A percentile compares a stretch with the other conserved stretches of the same genome.
Evolutionary conservation across 2,797 vertebrate species (phyloP).

Genomic region (Hippoglossus hippoglossus): DNA sequence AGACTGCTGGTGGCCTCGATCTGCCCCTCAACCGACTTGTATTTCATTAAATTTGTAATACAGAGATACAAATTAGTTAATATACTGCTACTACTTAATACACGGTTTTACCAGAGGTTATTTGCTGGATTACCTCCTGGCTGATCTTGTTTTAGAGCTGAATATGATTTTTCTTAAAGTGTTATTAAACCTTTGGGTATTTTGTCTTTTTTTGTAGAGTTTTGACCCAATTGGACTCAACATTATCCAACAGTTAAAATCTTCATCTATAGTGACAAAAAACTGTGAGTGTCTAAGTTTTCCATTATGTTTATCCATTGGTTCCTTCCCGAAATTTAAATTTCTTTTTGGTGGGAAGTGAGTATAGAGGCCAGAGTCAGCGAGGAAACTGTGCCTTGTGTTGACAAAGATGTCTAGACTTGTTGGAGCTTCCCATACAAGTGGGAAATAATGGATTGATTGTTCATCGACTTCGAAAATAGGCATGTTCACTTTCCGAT

Average conservation of each 20-base stretch:
- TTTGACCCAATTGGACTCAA: not conserved
- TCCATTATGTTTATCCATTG: not conserved
- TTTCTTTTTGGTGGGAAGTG: conserved; percentile 24
- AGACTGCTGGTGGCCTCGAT: conserved; percentile 10
- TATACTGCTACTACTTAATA: not conserved
- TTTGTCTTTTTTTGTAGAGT: not conserved
- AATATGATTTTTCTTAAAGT: not conserved
- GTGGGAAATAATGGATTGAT: conserved; percentile 40
- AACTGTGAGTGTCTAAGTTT: conserved; percentile 5
- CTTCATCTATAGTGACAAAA: not conserved
- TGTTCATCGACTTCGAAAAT: conserved; percentile 53
- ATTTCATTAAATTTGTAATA: not conserved
- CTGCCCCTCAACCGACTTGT: conserved; percentile 8
- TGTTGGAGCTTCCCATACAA: conserved; percentile 47
- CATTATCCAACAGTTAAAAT: not conserved
- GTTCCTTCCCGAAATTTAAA: conserved; percentile 13
- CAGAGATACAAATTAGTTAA: not conserved
- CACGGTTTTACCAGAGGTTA: not conserved
- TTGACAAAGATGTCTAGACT: conserved; percentile 61
- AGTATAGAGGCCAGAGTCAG: conserved; percentile 38
- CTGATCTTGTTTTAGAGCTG: not conserved
- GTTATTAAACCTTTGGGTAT: too few relatives aligned
- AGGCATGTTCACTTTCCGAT: conserved; percentile 36
- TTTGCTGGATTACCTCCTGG: not conserved
- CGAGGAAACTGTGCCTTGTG: conserved; percentile 25